These are phyloP conservation scores for Aramus guarauna DNA, from an alignment of 2,113 vertebrate genomes.

Conservation along the genomic window DNA sequence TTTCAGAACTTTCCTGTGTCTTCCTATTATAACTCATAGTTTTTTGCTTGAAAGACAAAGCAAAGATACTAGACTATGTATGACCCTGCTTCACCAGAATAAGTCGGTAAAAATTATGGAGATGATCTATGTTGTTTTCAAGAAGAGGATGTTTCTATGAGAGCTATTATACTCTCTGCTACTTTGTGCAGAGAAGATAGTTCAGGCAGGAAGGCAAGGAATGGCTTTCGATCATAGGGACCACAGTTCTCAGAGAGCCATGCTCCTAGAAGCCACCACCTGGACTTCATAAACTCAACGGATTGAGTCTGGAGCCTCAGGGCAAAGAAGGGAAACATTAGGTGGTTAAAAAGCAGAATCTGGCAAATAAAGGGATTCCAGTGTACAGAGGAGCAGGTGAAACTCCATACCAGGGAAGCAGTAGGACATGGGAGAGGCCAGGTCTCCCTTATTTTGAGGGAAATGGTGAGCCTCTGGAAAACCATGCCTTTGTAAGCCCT, in stretches of 20 bases:
- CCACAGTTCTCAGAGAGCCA: background rate
- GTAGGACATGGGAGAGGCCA: background rate
- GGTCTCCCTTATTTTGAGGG: background rate
- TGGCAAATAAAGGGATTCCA: background rate
- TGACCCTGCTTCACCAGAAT: background rate
- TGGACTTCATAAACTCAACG: background rate
- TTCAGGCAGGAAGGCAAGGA: background rate
- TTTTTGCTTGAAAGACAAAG: background rate
- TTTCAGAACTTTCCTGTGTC: background rate
- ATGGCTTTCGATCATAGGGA: background rate
- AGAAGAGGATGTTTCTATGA: background rate
- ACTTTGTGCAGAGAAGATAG: background rate
- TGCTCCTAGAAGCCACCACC: background rate
- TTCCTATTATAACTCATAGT: background rate
- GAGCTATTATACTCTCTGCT: background rate
- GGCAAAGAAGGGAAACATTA: background rate
- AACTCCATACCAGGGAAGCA: background rate
- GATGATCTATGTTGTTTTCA: background rate
- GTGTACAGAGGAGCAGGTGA: background rate
- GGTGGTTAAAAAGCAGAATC: background rate
- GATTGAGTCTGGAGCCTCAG: background rate
- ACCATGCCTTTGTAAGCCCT: background rate
- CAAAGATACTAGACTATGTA: background rate
- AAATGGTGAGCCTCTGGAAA: background rate
- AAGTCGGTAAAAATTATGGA: background rate